These are phyloP conservation scores for Danio aesculapii DNA, from an alignment of 2,797 vertebrate species.

Conservation along the genomic window DNA sequence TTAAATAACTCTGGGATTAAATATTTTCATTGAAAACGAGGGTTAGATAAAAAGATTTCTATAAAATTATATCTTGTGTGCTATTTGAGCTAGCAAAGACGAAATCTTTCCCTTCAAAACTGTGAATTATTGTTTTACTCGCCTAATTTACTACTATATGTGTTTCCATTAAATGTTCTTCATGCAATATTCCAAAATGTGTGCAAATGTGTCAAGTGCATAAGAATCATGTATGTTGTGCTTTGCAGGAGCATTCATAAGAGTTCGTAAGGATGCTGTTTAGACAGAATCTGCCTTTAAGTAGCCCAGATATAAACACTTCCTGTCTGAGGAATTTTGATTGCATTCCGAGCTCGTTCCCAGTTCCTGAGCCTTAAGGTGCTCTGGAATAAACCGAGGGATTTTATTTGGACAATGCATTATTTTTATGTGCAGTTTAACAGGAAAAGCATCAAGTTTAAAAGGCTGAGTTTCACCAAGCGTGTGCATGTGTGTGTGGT, in stretches of 20 bases:
- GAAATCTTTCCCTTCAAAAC: too few species aligned
- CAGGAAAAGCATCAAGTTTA: neutral
- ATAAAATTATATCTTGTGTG: too few species aligned
- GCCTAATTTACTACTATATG: too few species aligned
- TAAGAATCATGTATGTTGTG: neutral
- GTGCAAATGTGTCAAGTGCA: neutral
- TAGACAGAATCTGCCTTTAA: slow-evolving; percentile 36
- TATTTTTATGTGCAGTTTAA: neutral
- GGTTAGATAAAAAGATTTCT: too few species aligned
- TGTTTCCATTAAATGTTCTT: neutral
- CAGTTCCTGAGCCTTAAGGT: slow-evolving; percentile 17
- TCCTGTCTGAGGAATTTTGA: slow-evolving; percentile 48
- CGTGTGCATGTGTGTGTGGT: slow-evolving; percentile 25
- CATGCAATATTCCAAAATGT: too few species aligned
- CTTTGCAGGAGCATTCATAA: slow-evolving; percentile 14
- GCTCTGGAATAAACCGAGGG: neutral
- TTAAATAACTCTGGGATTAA: too few species aligned
- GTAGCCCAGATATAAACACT: slow-evolving; percentile 38
- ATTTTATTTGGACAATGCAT: slow-evolving; percentile 23
- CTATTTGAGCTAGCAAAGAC: too few species aligned
- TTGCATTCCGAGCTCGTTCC: slow-evolving; percentile 35
- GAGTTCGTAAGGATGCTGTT: slow-evolving; percentile 17
- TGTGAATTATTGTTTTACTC: too few species aligned
- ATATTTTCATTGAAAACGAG: too few species aligned
- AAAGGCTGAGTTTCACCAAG: neutral